These are phyloP conservation scores for Lycaena phlaeas DNA, from an alignment of 2,888 invertebrate species.

Conservation along the genomic window DNA sequence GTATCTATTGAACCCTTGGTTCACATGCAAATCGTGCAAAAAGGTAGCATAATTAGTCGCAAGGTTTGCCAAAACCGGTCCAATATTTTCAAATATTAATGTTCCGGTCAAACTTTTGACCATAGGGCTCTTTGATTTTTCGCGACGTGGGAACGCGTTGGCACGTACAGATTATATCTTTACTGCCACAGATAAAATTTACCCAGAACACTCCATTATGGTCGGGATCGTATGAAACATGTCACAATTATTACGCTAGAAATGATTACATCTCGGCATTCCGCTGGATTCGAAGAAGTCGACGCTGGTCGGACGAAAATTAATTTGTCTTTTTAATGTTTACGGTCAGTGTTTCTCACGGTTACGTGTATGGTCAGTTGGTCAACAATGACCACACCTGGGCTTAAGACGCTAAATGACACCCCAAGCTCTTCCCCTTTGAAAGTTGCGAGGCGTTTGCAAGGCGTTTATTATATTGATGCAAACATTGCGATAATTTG, in stretches of 20 bases:
- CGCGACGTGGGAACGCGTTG: constrained; percentile 64
- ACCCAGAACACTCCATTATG: constrained; percentile 63
- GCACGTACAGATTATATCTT: constrained; percentile 54
- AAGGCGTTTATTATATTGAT: constrained; percentile 42
- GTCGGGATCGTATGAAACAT: constrained; percentile 60
- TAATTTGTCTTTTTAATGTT: constrained; percentile 34
- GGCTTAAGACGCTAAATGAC: constrained; percentile 47
- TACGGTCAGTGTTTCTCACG: constrained; percentile 56
- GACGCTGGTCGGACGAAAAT: no score
- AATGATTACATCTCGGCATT: constrained; percentile 60
- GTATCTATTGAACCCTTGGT: not conserved
- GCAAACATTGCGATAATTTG: constrained; percentile 62
- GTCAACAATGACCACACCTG: constrained; percentile 59
- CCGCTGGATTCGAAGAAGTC: no score
- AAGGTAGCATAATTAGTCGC: not conserved
- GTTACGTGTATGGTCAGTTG: constrained; percentile 55
- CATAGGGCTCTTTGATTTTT: constrained; percentile 52
- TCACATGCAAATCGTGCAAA: constrained; percentile 5
- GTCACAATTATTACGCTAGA: no score
- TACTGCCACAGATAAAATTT: constrained; percentile 54
- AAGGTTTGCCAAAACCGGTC: no score
- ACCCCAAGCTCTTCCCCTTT: constrained; percentile 57
- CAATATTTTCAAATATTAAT: no score
- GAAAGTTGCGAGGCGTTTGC: constrained; percentile 47
- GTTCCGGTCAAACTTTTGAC: constrained; percentile 46